phyloP scores from a whole-genome alignment of 2,888 invertebrate genomes.

The Drosophila mettleri region DNA sequence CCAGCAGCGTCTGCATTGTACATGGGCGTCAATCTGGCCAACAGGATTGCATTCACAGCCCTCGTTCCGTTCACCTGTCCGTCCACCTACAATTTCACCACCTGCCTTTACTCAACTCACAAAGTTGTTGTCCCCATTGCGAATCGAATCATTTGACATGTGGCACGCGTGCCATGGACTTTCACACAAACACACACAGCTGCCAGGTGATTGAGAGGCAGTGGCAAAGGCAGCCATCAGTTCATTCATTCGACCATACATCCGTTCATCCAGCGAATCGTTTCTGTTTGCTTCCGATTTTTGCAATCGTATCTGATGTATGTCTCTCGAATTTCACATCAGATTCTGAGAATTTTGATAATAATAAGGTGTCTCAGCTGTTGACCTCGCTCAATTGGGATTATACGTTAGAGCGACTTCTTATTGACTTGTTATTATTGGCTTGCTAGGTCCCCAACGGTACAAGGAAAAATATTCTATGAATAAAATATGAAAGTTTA shows the following conservation, averaged over 20 bases:
- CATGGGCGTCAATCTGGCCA: slow-evolving; percentile 39
- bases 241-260: slow-evolving; percentile 28
- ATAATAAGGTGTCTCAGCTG: slow-evolving; percentile 22
- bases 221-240: slow-evolving; percentile 23
- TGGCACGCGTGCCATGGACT: slow-evolving; percentile 59
- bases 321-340: neutral
- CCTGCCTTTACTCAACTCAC: neutral
- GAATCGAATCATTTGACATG: slow-evolving; percentile 76
- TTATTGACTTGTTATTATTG: slow-evolving; percentile 44
- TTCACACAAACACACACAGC: slow-evolving; percentile 9
- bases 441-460: neutral
- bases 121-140: slow-evolving; percentile 20
- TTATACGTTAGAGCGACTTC: too few species aligned
- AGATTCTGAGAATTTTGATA: neutral
- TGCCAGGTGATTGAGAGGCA: neutral
- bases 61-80: slow-evolving; percentile 1
- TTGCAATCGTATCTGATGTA: neutral
- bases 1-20: slow-evolving; percentile 4
- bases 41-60: slow-evolving; percentile 31
- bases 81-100: slow-evolving; percentile 1
- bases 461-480: too few species aligned
- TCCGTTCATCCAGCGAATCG: slow-evolving; percentile 23
- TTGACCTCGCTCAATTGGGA: too few species aligned
- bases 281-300: slow-evolving; percentile 8
- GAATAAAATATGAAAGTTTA: too few species aligned